A percentile compares a stretch with the other conserved stretches of the same genome.
phyloP scores from a whole-genome alignment of 1,140 invertebrate species.

The Drosophila nasuta region DNA sequence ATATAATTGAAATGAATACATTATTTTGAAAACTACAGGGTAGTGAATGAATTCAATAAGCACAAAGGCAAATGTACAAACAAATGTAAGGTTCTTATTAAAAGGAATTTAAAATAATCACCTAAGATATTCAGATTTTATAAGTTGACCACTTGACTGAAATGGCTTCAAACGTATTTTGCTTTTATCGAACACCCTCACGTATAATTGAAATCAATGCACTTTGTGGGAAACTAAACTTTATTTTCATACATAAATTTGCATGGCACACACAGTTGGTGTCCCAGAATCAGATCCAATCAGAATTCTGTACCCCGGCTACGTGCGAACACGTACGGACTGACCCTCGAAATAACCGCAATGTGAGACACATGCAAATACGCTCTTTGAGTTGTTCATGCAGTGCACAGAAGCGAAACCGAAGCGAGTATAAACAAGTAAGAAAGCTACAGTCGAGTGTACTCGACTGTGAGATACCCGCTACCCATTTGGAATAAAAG shows the following conservation, averaged over 20 bases:
- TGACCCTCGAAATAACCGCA: constrained; percentile 59
- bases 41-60: no score
- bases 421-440: not conserved
- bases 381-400: not conserved
- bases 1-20: no score
- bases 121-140: not conserved
- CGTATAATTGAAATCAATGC: constrained; percentile 70
- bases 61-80: no score
- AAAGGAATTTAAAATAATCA: not conserved
- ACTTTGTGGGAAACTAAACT: constrained; percentile 50
- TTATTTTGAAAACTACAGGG: no score
- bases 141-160: not conserved
- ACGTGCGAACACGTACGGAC: constrained; percentile 70
- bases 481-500: no score
- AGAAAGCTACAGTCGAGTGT: no score
- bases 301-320: constrained; percentile 29
- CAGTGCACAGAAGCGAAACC: not conserved
- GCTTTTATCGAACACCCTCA: constrained; percentile 28
- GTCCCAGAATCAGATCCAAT: constrained; percentile 48
- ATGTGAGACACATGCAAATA: constrained; percentile 56
- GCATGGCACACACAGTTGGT: constrained; percentile 29
- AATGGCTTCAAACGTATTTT: not conserved
- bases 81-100: not conserved
- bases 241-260: constrained; percentile 72
- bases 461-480: no score